A percentile compares a stretch with the other conserved stretches of the same genome.
Conservation (phyloP, 2,113 vertebrate genomes). For the Isurus oxyrinchus region DNA sequence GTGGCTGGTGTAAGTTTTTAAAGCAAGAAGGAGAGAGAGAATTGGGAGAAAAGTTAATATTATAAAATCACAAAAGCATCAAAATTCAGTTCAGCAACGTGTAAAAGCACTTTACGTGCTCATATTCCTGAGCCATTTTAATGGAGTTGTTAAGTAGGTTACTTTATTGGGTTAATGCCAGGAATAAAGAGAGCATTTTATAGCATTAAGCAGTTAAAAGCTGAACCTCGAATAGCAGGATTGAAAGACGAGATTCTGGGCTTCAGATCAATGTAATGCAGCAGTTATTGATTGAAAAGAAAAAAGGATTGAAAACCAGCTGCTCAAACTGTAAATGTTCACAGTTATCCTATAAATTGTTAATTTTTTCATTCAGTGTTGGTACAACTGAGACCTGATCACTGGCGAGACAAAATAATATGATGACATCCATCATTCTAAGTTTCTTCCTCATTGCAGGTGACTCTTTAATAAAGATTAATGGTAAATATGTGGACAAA, state of each 20-base stretch:
- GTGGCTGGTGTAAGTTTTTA: background rate
- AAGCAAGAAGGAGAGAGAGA: background rate
- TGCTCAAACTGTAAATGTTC: background rate
- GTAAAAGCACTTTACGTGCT: background rate
- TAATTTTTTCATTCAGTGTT: background rate
- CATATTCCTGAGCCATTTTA: background rate
- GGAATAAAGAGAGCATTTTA: background rate
- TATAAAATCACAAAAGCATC: background rate
- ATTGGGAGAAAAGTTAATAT: background rate
- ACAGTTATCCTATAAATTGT: background rate
- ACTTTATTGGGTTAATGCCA: background rate
- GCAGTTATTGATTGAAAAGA: background rate
- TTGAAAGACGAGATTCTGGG: background rate
- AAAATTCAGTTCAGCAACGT: background rate
- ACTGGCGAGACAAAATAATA: background rate
- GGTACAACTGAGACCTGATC: background rate
- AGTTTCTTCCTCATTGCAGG: background rate
- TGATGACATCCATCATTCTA: background rate
- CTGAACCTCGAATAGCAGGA: background rate
- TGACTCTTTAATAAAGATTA: background rate
- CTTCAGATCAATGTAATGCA: background rate
- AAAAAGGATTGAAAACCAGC: background rate
- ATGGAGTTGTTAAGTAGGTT: background rate
- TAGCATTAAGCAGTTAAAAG: background rate
- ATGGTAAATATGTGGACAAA: background rate